Base-by-base conservation (phyloP, 1,140 invertebrate genomes). In the Psix sp. region DNA sequence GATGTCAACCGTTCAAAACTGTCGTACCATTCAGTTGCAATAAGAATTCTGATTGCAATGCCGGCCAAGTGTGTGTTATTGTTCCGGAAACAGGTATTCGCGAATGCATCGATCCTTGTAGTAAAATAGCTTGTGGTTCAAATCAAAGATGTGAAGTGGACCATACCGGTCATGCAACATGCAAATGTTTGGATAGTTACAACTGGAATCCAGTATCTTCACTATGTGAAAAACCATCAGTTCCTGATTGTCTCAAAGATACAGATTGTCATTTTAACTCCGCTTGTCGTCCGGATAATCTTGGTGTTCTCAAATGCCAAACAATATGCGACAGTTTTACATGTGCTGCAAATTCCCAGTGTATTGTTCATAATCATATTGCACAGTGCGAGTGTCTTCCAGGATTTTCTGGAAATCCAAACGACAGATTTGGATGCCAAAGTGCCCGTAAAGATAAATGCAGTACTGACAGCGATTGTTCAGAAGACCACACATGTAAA, bases 401-500 rank as follows among this genome's bases (percentile, higher is more conserved):
- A n/a, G 94, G 94, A 2, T 96, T 90, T 80, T 90, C 90, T 13
- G 95, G 95, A 11, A 96, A 96, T 88, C 94, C 95, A 3, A 95
- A 96, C 76, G 94, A 96, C 79, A 89, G 95, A 11, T 92, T 91
- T 60, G 96, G 96, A 5, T 98, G 96, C 77, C 88, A 91, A 62
- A 89, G 89, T 7, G 81, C 91, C 0, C 86, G 90, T 1, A 91
- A 91, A 80, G 91, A 96, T 78, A 89, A 92, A 80, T 97, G 95
- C 78, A 84, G 86, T n/a, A 90, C 90, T 18, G 93, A 96, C 83
- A 91, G 90, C 35, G 92, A 96, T 79, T 97, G 95, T 77, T 80
- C 91, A 11, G 94, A 96, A 88, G 91, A 91, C 52, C 92, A 95
- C 77, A 90, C 91, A 1, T 96, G 95, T 81, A 89, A 88, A 70